These are phyloP conservation scores for Lasioglossum zephyrum DNA, from an alignment of 2,888 invertebrate genomes.

Conservation along the genomic window DNA sequence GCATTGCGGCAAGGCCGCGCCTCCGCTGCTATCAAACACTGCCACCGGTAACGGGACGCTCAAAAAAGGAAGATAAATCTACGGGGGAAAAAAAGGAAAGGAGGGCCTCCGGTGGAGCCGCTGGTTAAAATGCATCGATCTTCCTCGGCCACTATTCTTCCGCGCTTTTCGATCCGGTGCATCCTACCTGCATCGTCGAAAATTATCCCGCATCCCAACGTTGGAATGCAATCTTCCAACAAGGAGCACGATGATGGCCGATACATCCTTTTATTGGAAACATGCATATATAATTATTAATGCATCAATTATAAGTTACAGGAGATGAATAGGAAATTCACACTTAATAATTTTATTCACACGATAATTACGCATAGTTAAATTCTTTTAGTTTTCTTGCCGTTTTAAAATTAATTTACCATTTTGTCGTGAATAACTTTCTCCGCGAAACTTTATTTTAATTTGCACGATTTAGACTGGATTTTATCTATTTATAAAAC, in stretches of 20 bases:
- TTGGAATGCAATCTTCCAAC: constrained; percentile 24
- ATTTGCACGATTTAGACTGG: background rate
- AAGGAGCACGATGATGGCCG: background rate
- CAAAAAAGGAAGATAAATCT: constrained; percentile 68
- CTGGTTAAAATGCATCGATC: constrained; percentile 68
- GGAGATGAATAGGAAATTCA: background rate
- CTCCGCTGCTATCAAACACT: constrained; percentile 64
- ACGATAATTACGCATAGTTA: background rate
- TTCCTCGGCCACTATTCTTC: constrained; percentile 19
- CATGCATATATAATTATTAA: background rate
- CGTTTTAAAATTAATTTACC: background rate
- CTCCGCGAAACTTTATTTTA: background rate
- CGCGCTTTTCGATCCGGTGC: constrained; percentile 32
- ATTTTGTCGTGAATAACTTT: background rate
- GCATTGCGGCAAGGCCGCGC: constrained; percentile 29
- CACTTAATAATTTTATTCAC: background rate
- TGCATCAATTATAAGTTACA: background rate
- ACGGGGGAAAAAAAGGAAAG: constrained; percentile 42
- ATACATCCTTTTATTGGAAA: background rate
- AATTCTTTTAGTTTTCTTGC: background rate
- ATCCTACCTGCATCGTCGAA: constrained; percentile 64
- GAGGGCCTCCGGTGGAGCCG: constrained; percentile 28
- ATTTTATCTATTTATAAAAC: background rate
- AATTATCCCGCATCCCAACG: constrained; percentile 68
- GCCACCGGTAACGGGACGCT: constrained; percentile 59